These are phyloP conservation scores for Griposia aprilina DNA, from an alignment of 2,888 invertebrate genomes.

Conservation along the genomic window DNA sequence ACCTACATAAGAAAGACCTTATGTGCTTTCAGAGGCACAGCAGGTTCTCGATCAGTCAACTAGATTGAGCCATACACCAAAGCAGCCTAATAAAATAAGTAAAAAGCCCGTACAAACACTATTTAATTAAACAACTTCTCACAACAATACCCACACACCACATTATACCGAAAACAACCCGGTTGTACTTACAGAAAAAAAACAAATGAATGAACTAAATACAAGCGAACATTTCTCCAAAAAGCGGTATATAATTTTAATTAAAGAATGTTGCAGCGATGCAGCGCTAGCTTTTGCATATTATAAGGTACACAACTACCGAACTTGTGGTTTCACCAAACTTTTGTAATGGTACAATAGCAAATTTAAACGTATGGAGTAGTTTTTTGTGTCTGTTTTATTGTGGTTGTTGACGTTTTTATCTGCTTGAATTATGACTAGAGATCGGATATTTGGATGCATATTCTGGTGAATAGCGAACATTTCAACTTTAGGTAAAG, in stretches of 20 bases:
- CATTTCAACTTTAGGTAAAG: too few species aligned
- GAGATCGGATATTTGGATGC: too few species aligned
- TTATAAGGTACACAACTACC: constrained; percentile 27
- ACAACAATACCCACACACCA: constrained; percentile 17
- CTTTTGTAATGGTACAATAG: constrained; percentile 50
- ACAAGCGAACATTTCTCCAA: constrained; percentile 45
- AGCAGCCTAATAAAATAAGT: background rate
- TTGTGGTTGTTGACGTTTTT: constrained; percentile 34
- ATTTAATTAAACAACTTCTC: constrained; percentile 40
- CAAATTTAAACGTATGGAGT: constrained; percentile 33
- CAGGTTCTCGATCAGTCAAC: background rate
- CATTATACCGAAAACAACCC: constrained; percentile 34
- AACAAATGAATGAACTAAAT: constrained; percentile 52
- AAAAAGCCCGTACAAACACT: background rate
- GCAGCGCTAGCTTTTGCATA: constrained; percentile 27
- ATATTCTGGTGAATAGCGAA: too few species aligned
- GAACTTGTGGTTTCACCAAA: constrained; percentile 39
- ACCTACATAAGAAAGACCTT: too few species aligned
- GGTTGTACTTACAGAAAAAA: constrained; percentile 43
- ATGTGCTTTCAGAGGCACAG: background rate
- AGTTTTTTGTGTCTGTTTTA: constrained; percentile 41
- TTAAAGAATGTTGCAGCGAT: constrained; percentile 52
- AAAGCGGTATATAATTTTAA: constrained; percentile 58
- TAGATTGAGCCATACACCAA: background rate
- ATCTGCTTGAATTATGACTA: constrained; percentile 24